Percentiles rank a stretch among this genome's conserved stretches.
Conservation (phyloP, 2,113 vertebrate genomes). For the Etia nguti region DNA sequence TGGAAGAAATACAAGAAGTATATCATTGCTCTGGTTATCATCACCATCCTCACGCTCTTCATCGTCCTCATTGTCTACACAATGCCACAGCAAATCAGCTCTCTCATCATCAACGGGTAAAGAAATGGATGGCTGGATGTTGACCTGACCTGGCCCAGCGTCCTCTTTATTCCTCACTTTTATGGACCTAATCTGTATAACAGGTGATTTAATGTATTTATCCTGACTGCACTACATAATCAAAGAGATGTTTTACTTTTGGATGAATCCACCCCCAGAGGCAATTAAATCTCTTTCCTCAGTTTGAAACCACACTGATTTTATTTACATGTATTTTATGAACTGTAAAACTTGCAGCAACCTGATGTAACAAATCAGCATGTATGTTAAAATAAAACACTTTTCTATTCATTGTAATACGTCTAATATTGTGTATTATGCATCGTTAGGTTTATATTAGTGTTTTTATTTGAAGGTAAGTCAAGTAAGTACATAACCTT, state of each 20-base stretch:
- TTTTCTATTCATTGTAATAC: not conserved
- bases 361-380: not conserved
- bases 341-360: not conserved
- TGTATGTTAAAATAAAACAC: not conserved
- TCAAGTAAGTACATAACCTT: not conserved
- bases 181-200: not conserved
- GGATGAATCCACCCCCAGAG: not conserved
- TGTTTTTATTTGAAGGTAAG: not conserved
- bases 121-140: not conserved
- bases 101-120: conserved; percentile 81
- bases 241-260: not conserved
- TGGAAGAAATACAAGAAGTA: conserved; percentile 88
- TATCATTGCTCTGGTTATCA: conserved; percentile 79
- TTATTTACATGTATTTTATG: not conserved
- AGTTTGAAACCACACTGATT: not conserved
- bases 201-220: not conserved
- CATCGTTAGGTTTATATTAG: not conserved
- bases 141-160: not conserved
- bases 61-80: conserved; percentile 86
- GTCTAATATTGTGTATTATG: not conserved
- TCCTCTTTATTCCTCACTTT: not conserved
- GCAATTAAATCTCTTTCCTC: not conserved
- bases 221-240: not conserved
- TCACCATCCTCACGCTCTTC: conserved; percentile 78
- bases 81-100: conserved; percentile 83